A percentile compares a stretch with the other conserved stretches of the same genome.
phyloP scores from a whole-genome alignment of 2,797 vertebrate species.

The Notoglanidium macrostoma region DNA sequence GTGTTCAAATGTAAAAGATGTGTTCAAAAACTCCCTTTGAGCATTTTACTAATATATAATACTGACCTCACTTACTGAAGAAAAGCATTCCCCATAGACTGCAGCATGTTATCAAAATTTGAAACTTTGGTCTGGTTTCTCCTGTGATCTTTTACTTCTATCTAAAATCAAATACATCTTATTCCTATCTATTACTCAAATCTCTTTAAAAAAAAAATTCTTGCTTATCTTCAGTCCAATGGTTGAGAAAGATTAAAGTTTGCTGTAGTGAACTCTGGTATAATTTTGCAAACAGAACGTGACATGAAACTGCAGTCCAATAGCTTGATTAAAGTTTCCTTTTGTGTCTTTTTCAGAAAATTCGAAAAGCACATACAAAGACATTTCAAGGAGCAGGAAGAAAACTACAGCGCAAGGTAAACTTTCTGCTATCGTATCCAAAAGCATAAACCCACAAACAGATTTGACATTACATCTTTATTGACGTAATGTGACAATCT shows the following conservation, averaged over 20 bases:
- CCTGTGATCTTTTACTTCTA: background rate
- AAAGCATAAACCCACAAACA: background rate
- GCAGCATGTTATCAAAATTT: no score
- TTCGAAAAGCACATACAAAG: conserved; percentile 28
- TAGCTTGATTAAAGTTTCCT: conserved; percentile 3
- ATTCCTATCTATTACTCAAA: background rate
- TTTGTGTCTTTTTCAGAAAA: conserved; percentile 38
- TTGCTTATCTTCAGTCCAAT: conserved; percentile 20
- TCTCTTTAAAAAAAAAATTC: conserved; percentile 32
- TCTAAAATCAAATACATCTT: background rate
- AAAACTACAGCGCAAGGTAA: background rate
- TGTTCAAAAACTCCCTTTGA: background rate
- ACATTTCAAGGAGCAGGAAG: conserved; percentile 18
- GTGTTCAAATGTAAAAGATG: background rate
- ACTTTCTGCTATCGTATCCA: conserved; percentile 27
- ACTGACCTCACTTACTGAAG: background rate
- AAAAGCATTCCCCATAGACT: background rate
- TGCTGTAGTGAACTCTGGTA: conserved; percentile 5
- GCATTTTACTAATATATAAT: background rate
- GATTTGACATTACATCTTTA: no score
- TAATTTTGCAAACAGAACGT: conserved; percentile 36
- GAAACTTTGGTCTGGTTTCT: background rate
- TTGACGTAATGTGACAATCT: background rate
- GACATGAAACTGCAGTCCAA: conserved; percentile 14
- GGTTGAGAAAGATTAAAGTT: conserved; percentile 19